Evolutionary conservation across 1,140 invertebrate species (phyloP).

Genomic region (Cyrtorhinus lividipennis): DNA sequence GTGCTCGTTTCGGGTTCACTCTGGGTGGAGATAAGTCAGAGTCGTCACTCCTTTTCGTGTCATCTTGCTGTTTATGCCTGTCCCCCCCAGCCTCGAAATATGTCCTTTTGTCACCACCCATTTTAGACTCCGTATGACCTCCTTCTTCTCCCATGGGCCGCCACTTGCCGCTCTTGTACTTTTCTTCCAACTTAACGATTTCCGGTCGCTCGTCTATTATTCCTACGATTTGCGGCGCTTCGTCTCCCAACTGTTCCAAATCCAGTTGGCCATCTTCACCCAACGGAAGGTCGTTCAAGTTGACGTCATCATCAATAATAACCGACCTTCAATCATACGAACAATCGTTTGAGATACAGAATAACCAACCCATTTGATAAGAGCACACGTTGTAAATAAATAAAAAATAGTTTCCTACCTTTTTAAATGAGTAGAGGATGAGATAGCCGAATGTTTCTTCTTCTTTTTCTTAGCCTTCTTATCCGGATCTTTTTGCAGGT

Average conservation of each 20-base stretch:
- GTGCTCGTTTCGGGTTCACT: too few relatives aligned
- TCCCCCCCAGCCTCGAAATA: too few relatives aligned
- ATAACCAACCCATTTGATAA: conserved; percentile 10
- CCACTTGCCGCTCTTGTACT: conserved; percentile 51
- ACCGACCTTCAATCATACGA: conserved; percentile 47
- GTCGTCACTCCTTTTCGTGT: conserved; percentile 23
- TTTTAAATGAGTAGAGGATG: conserved; percentile 34
- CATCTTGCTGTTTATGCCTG: too few relatives aligned
- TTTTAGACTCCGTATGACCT: too few relatives aligned
- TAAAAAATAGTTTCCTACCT: conserved; percentile 26
- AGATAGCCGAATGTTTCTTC: conserved; percentile 43
- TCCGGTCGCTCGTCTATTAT: conserved; percentile 73
- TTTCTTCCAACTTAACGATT: conserved; percentile 45
- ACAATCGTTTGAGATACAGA: background rate
- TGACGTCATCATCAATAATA: conserved; percentile 81
- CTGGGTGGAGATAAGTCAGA: conserved; percentile 31
- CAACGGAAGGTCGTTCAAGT: conserved; percentile 43
- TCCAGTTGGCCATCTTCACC: conserved; percentile 52
- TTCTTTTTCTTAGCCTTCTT: conserved; percentile 25
- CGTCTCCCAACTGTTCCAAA: conserved; percentile 53
- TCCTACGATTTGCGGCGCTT: conserved; percentile 79
- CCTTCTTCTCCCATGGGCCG: too few relatives aligned
- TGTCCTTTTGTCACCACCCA: too few relatives aligned
- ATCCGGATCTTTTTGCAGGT: conserved; percentile 22
- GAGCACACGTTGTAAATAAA: background rate